Base-by-base conservation (phyloP, 2,888 invertebrate species). In the Pyrocoelia pectoralis region DNA sequence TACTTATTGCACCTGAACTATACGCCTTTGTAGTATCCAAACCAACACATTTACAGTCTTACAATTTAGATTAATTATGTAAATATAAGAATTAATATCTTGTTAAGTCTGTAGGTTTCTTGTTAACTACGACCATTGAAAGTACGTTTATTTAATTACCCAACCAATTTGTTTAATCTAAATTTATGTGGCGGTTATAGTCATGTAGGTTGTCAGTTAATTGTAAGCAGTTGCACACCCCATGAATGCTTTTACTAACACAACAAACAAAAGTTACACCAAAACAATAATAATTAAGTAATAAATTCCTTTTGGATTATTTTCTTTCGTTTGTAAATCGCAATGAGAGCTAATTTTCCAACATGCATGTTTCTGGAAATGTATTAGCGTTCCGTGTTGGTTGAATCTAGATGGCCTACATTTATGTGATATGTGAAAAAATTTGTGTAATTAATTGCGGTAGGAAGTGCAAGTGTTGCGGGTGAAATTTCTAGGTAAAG, bases 211-310 rank as follows among this genome's bases (percentile, higher is more conserved):
- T 59, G 59, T 18, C 59, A 54, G 49, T 55, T 61, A 54, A 58
- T 54, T 24, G 52, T 38, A 59, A 29, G 49, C 55, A 24, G 24
- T 61, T 41, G 55, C 50, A 61, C 60, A 61, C 60, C 60, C 54
- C 41, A 48, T 55, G 55, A 3, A 3, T 5, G 24, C 24, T 24
- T 24, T 24, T 24, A 24, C 24, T 6, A 6, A 6, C 24, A 6
- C 4, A 50, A 53, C 12, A 29, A 51, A 56, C 17, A 24, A 46
- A 56, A 56, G 50, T n/a, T n/a, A n/a, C 50, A 50, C 12, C 61
- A 29, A 38, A 56, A 61, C 56, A 56, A 46, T 38, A 56, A 56
- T 61, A 61, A 61, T 61, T 61, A 61, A 61, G 61, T 48, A 56
- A 61, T 61, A 61, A 61, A 61, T 61, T 51, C 52, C 18, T 56